These are phyloP conservation scores for Capreolus pygargus DNA, from an alignment of 2,113 vertebrate genomes.

Conservation along the genomic window DNA sequence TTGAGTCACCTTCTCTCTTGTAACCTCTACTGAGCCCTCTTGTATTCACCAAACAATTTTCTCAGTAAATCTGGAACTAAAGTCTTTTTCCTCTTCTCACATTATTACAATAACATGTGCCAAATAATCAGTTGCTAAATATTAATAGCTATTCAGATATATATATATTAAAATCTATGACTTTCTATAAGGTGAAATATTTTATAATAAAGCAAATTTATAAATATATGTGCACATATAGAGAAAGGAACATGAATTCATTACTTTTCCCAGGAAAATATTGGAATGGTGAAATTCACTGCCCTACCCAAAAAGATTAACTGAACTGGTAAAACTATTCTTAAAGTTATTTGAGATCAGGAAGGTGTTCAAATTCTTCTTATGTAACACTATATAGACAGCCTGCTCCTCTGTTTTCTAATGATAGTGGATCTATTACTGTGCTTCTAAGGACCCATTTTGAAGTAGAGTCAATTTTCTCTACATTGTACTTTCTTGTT, in stretches of 20 bases:
- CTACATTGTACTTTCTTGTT: neutral
- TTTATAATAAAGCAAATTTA: neutral
- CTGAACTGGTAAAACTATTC: neutral
- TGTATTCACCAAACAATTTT: neutral
- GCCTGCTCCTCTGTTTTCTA: neutral
- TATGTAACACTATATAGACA: neutral
- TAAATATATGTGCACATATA: neutral
- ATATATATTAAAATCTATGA: neutral
- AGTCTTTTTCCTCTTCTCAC: neutral
- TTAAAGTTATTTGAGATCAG: neutral
- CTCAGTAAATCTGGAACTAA: neutral
- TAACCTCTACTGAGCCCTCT: neutral
- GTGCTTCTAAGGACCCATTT: neutral
- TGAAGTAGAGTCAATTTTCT: neutral
- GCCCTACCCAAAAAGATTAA: neutral
- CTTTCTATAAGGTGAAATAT: neutral
- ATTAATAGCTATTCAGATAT: neutral
- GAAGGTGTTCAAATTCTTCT: neutral
- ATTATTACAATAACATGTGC: neutral
- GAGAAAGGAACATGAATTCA: neutral
- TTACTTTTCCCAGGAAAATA: neutral
- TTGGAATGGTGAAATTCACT: neutral
- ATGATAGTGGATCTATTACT: neutral
- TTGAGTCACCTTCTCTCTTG: neutral
- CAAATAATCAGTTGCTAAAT: neutral